Evolutionary conservation across 1,140 invertebrate genomes (phyloP), one percentile per base, ranked within the genome.

Genomic region (Cardiocondyla obscurior): DNA sequence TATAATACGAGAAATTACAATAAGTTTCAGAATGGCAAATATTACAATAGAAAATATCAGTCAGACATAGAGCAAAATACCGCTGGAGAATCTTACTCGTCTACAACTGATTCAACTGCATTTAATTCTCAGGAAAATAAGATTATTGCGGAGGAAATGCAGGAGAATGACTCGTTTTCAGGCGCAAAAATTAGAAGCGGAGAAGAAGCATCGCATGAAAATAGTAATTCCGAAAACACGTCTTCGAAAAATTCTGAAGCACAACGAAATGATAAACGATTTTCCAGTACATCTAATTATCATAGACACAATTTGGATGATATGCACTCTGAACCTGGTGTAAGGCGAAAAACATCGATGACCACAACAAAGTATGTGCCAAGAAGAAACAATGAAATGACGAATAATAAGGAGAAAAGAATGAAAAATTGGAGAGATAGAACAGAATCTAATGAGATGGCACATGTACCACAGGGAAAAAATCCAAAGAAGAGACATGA

Each of bases 361-460:
- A 79, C 64, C 39, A 25, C n/a, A 16, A 81, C 16, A 39, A 90
- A 53, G 16, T 82, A 85, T 55, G 28, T 19, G 6, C 74, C 73
- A 22, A 88, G 62, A 53, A 33, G 14, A 81, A 79, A 73, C 19
- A 87, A 88, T 72, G 82, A 86, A 60, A 73, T 85, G 25, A 64
- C 53, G 42, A 83, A 83, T 74, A 81, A 82, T 19, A 82, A 73
- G 58, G 90, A 92, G 10, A 90, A 87, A 44, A 89, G 88, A 14
- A 8, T 81, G 3, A 88, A 81, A 36, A 93, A 93, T 82, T 93
- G 92, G 92, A 87, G 92, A 36, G 82, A 87, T 58, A 91, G 88
- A 28, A 82, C 76, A 28, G 73, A 84, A 46, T 72, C 8, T 30
- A 74, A 33, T n/a, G 84, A 76, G 70, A 91, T 64, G 49, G 7